These are phyloP conservation scores for Sinhomidia bicolor DNA, from an alignment of 2,888 invertebrate species.

Conservation along the genomic window DNA sequence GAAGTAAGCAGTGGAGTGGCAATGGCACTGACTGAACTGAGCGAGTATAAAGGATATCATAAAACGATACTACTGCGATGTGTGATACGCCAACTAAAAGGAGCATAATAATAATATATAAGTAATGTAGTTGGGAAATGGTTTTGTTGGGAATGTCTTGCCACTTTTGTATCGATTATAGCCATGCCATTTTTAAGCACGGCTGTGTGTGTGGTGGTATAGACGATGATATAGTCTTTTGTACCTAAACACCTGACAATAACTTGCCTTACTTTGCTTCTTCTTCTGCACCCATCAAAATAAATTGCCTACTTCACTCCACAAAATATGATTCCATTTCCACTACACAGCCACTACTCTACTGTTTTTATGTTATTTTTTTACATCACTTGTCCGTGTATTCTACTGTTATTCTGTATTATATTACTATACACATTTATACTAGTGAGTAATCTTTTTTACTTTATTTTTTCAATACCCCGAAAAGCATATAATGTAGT, in stretches of 20 bases:
- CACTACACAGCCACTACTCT: not conserved
- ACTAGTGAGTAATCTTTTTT: no score
- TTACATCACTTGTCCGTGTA: no score
- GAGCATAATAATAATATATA: not conserved
- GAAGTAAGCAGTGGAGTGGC: not conserved
- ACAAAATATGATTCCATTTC: not conserved
- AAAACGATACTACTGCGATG: not conserved
- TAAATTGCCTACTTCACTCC: constrained; percentile 35
- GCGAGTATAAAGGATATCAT: not conserved
- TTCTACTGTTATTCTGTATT: no score
- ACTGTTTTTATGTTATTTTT: no score
- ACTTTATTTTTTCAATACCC: not conserved
- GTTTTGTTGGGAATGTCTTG: not conserved
- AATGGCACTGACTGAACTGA: not conserved
- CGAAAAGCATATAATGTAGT: constrained; percentile 12
- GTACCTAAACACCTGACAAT: not conserved
- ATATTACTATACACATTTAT: no score
- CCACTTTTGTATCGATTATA: not conserved
- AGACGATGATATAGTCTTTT: not conserved
- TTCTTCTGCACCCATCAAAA: constrained; percentile 34
- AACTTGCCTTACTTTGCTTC: not conserved
- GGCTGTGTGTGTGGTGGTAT: not conserved
- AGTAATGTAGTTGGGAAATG: not conserved
- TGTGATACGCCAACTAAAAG: not conserved
- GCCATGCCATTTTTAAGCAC: not conserved